phyloP scores from a whole-genome alignment of 2,113 vertebrate genomes.

The Corythaixoides concolor region DNA sequence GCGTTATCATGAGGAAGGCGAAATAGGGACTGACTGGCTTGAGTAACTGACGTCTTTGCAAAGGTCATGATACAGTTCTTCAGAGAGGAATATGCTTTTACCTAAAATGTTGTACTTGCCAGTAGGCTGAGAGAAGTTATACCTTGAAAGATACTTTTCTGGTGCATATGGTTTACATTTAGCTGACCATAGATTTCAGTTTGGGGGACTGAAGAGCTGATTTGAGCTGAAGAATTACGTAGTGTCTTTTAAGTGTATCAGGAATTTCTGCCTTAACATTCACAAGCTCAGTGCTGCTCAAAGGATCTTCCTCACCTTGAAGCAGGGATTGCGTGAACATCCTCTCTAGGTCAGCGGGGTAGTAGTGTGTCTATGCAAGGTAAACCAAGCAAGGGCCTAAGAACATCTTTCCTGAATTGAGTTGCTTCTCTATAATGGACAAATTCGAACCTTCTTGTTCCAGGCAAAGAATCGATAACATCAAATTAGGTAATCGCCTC shows the following conservation, averaged over 20 bases:
- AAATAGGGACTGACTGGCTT: background rate
- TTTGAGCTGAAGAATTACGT: background rate
- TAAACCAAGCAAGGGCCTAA: background rate
- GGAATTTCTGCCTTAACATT: background rate
- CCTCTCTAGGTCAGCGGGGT: background rate
- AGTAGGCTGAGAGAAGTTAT: background rate
- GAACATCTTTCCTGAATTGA: background rate
- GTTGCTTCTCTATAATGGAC: background rate
- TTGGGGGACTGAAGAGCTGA: background rate
- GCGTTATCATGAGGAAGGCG: background rate
- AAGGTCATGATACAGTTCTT: accelerated
- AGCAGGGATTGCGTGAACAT: background rate
- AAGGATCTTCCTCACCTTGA: background rate
- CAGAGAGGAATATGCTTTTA: background rate
- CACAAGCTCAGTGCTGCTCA: background rate
- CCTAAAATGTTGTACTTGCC: background rate
- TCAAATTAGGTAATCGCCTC: background rate
- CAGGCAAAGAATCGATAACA: background rate
- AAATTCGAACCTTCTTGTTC: background rate
- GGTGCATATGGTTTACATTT: background rate
- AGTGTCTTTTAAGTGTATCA: background rate
- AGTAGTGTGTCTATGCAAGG: background rate
- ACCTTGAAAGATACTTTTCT: background rate
- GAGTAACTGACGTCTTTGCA: background rate
- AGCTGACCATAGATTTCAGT: background rate